Conservation (phyloP, 1,140 invertebrate species). For the Metaphire vulgaris region DNA sequence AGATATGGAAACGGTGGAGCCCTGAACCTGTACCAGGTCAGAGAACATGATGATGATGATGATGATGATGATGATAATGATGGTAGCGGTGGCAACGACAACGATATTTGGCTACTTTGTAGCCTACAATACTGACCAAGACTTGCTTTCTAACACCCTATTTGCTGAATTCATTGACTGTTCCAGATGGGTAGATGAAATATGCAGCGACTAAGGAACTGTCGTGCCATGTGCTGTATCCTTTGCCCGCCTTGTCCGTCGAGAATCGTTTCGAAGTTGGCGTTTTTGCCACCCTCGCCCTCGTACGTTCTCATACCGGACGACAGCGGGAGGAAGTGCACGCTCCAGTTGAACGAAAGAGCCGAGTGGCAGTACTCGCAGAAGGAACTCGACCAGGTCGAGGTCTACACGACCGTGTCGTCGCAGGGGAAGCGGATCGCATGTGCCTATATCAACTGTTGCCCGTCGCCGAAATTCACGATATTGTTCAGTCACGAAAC, state of each 20-base stretch:
- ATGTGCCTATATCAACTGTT: slow-evolving; percentile 83
- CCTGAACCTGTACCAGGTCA: no score
- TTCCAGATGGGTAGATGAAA: no score
- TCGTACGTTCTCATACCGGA: neutral
- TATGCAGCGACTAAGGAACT: neutral
- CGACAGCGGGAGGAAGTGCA: neutral
- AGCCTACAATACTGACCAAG: no score
- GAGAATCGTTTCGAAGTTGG: neutral
- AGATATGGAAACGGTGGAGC: no score
- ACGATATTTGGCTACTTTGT: no score
- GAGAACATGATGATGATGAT: no score
- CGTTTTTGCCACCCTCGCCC: neutral
- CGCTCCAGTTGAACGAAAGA: neutral
- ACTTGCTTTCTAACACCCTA: no score
- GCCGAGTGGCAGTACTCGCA: neutral
- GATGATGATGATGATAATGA: no score
- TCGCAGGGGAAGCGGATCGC: slow-evolving; percentile 90
- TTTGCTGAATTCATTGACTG: no score
- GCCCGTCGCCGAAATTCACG: slow-evolving; percentile 84
- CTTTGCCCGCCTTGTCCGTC: slow-evolving; percentile 80
- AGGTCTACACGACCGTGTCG: slow-evolving; percentile 55
- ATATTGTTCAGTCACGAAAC: slow-evolving; percentile 86
- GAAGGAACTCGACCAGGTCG: neutral
- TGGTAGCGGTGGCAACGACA: no score
- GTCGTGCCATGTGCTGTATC: slow-evolving; percentile 77